These are phyloP conservation scores for Fragum sueziense DNA, from an alignment of 2,888 invertebrate genomes.

Conservation along the genomic window DNA sequence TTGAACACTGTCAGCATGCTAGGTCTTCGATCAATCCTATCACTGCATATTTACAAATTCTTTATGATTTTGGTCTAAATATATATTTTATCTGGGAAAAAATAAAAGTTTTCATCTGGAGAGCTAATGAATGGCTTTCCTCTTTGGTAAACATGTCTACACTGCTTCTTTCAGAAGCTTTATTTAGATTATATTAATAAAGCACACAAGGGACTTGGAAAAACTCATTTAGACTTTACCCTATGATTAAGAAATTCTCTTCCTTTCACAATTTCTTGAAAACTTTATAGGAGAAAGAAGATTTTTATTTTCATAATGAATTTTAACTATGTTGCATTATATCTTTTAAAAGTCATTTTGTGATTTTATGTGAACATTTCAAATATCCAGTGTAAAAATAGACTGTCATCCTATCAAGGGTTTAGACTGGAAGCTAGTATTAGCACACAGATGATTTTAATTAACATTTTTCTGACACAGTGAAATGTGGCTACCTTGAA, in stretches of 20 bases:
- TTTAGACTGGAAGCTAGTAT: constrained; percentile 32
- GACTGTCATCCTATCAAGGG: neutral
- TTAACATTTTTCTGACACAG: constrained; percentile 32
- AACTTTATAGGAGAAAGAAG: too few species aligned
- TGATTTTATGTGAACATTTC: too few species aligned
- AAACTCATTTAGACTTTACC: constrained; percentile 16
- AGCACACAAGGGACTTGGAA: constrained; percentile 39
- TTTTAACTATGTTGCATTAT: too few species aligned
- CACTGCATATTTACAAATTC: too few species aligned
- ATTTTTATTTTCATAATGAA: too few species aligned
- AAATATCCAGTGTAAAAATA: neutral
- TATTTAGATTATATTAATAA: constrained; percentile 46
- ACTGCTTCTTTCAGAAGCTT: constrained; percentile 38
- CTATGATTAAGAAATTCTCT: too few species aligned
- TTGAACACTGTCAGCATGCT: too few species aligned
- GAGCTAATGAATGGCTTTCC: too few species aligned
- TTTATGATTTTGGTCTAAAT: too few species aligned
- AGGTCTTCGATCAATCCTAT: too few species aligned
- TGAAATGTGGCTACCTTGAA: constrained; percentile 21
- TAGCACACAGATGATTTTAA: constrained; percentile 52
- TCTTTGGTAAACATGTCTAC: neutral
- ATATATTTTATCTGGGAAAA: neutral
- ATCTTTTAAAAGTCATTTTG: too few species aligned
- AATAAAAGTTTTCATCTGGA: neutral
- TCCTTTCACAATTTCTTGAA: too few species aligned